Conservation (phyloP, 2,888 invertebrate species). For the Caenorhabditis doughertyi region DNA sequence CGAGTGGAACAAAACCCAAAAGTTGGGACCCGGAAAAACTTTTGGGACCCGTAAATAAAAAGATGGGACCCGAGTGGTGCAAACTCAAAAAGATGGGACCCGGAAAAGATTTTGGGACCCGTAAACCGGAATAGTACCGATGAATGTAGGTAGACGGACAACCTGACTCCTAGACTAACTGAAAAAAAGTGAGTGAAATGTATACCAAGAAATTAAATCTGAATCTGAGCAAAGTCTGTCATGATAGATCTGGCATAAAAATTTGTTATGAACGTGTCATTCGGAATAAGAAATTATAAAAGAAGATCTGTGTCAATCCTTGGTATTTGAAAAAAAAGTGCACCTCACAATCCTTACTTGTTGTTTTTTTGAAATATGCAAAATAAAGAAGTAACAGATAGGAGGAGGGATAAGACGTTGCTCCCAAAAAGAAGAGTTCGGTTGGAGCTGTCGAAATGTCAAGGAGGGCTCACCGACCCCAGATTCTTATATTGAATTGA, state of each 20-base stretch:
- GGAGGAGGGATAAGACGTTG: slow-evolving; percentile 11
- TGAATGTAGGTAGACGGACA: too few relatives aligned
- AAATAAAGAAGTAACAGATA: slow-evolving; percentile 9
- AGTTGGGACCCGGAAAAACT: too few relatives aligned
- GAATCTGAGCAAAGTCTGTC: not conserved
- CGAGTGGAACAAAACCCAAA: too few relatives aligned
- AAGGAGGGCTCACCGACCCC: slow-evolving; percentile 57
- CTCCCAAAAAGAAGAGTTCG: slow-evolving; percentile 36
- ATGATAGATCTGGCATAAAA: slow-evolving; percentile 23
- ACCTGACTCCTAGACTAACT: not conserved
- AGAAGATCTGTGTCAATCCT: slow-evolving; percentile 27
- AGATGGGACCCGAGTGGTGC: too few relatives aligned
- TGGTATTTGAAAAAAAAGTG: slow-evolving; percentile 32
- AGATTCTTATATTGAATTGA: slow-evolving; percentile 65
- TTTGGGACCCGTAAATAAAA: too few relatives aligned
- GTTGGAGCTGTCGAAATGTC: slow-evolving; percentile 60
- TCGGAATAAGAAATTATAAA: not conserved
- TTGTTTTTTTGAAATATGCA: not conserved
- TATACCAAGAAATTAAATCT: not conserved
- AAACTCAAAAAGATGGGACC: too few relatives aligned
- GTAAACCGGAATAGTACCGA: too few relatives aligned
- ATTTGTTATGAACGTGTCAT: slow-evolving; percentile 19
- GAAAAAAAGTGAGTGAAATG: not conserved
- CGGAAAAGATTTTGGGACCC: too few relatives aligned
- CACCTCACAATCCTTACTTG: slow-evolving; percentile 1